Conservation (phyloP, 2,797 vertebrate genomes). For the Myoxocephalus aenaeus region DNA sequence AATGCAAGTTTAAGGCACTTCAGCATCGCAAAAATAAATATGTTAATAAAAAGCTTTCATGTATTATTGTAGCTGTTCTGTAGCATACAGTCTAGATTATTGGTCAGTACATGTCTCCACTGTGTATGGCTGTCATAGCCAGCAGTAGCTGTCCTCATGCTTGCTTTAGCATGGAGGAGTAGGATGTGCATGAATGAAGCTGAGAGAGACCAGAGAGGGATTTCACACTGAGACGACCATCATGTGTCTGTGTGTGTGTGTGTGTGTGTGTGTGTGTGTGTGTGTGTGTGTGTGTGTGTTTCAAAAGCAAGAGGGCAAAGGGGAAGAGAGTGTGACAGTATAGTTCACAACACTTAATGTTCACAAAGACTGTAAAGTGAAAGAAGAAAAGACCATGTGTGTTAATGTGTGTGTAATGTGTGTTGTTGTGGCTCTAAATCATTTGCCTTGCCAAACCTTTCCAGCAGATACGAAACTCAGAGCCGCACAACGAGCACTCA, state of each 20-base stretch:
- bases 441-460: not conserved
- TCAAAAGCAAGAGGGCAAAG: not conserved
- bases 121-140: conserved; percentile 55
- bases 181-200: conserved; percentile 67
- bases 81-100: not conserved
- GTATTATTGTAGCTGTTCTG: conserved; percentile 7
- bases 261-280: conserved; percentile 32
- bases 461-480: not conserved
- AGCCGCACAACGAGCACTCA: not conserved
- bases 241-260: conserved; percentile 31
- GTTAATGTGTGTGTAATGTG: not conserved
- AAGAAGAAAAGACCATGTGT: not conserved
- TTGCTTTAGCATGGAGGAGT: conserved; percentile 75
- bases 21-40: too few relatives aligned
- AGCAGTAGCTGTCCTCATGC: conserved; percentile 70
- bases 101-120: conserved; percentile 22
- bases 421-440: not conserved
- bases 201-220: conserved; percentile 69
- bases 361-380: not conserved
- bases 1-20: too few relatives aligned
- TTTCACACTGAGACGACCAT: conserved; percentile 62
- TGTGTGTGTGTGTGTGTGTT: too few relatives aligned
- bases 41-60: too few relatives aligned
- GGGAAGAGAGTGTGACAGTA: conserved; percentile 20
- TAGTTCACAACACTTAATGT: conserved; percentile 31